A percentile compares a stretch with the other conserved stretches of the same genome.
phyloP scores from a whole-genome alignment of 2,797 vertebrate genomes.

The Paramormyrops hopkinsi region DNA sequence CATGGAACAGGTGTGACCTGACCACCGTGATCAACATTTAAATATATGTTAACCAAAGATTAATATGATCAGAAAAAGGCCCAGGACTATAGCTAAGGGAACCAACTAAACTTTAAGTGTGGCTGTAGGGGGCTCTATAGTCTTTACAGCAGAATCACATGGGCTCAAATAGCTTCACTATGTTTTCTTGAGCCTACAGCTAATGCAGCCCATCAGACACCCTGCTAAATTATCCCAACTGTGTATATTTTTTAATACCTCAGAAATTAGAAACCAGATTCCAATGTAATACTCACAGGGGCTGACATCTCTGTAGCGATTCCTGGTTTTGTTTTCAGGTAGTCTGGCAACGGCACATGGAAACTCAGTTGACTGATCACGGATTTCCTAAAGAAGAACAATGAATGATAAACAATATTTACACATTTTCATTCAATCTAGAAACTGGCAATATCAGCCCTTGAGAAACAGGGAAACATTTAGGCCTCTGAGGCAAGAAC shows the following conservation, averaged over 20 bases:
- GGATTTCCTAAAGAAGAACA: slow-evolving; percentile 74
- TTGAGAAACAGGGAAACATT: slow-evolving; percentile 30
- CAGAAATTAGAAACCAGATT: background rate
- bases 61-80: background rate
- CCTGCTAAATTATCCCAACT: background rate
- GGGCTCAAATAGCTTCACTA: background rate
- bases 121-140: background rate
- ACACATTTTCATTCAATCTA: background rate
- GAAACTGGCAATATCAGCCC: background rate
- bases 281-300: slow-evolving; percentile 76
- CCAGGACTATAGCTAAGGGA: background rate
- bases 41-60: background rate
- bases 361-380: slow-evolving; percentile 88
- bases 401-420: background rate
- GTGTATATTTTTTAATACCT: background rate
- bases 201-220: background rate
- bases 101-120: background rate
- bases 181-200: background rate
- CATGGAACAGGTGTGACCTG: background rate
- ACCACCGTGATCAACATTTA: background rate
- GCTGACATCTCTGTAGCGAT: slow-evolving; percentile 98
- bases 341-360: slow-evolving; percentile 89
- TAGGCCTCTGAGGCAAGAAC: background rate
- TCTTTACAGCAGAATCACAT: background rate
- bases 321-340: slow-evolving; percentile 90